These are phyloP conservation scores for Pelvicachromis taeniatus DNA, from an alignment of 2,113 vertebrate genomes.

Conservation along the genomic window DNA sequence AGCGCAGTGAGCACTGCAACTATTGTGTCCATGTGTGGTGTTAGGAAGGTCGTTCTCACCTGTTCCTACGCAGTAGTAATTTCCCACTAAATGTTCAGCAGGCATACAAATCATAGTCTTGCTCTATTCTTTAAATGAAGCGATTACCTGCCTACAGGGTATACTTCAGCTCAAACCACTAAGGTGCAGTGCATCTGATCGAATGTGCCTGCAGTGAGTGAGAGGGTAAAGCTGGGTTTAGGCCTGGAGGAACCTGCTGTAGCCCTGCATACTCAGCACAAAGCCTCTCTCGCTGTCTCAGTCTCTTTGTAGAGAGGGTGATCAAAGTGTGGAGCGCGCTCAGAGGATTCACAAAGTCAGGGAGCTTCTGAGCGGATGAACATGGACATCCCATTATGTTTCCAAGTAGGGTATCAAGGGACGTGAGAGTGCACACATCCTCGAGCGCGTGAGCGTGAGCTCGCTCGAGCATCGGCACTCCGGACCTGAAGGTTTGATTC, in stretches of 20 bases:
- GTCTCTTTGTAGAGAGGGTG: slow-evolving; percentile 49
- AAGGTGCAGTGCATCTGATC: background rate
- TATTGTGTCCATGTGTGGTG: background rate
- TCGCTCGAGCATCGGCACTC: background rate
- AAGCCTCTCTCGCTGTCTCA: slow-evolving; percentile 7
- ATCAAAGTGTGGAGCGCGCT: slow-evolving; percentile 51
- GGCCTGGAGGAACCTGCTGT: slow-evolving; percentile 24
- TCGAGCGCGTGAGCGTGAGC: background rate
- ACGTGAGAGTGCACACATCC: background rate
- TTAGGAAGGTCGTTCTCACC: background rate
- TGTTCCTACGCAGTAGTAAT: background rate
- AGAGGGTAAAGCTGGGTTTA: slow-evolving; percentile 34
- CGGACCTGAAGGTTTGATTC: background rate
- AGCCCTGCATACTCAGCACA: slow-evolving; percentile 44
- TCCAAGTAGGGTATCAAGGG: slow-evolving; percentile 2
- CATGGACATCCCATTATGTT: slow-evolving; percentile 46
- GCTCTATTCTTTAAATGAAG: background rate
- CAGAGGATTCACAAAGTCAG: slow-evolving; percentile 50
- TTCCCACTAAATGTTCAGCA: background rate
- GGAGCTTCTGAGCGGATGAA: slow-evolving; percentile 39
- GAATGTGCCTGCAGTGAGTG: background rate
- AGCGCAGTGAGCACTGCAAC: background rate
- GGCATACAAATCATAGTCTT: background rate
- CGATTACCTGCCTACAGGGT: background rate
- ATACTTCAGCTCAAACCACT: background rate